Evolutionary conservation across 2,888 invertebrate genomes (phyloP).

Genomic region (Antheraea assamensis): DNA sequence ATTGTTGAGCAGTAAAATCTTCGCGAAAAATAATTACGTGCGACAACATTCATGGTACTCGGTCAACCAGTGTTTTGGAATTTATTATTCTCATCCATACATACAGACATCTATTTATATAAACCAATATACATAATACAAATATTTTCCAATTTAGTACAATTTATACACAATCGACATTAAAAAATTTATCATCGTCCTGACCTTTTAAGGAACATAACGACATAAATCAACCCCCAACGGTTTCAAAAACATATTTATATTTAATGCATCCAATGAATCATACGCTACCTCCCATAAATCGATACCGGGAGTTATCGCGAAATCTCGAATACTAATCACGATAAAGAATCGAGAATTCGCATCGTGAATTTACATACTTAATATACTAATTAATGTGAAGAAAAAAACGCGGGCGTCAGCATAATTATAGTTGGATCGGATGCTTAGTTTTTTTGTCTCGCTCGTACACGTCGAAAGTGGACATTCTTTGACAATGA

Average conservation of each 20-base stretch:
- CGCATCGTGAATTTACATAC: conserved; percentile 76
- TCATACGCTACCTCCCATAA: conserved; percentile 31
- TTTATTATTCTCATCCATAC: no score
- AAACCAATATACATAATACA: background rate
- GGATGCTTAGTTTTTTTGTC: background rate
- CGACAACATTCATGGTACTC: no score
- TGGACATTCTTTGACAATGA: conserved; percentile 18
- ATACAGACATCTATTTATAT: no score
- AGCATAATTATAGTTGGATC: conserved; percentile 19
- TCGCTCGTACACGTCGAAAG: background rate
- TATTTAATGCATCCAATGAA: background rate
- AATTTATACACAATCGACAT: background rate
- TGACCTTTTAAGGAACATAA: background rate
- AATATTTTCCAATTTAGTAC: conserved; percentile 2
- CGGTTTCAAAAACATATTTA: conserved; percentile 4
- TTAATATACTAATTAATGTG: conserved; percentile 77
- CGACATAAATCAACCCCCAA: background rate
- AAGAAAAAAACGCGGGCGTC: conserved; percentile 30
- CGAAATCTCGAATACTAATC: conserved; percentile 38
- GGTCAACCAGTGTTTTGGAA: no score
- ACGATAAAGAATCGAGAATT: conserved; percentile 72
- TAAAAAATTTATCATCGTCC: background rate
- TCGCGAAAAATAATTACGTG: no score
- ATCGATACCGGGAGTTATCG: conserved; percentile 64
- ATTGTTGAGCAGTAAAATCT: no score